A percentile compares a stretch with the other conserved stretches of the same genome.
Evolutionary conservation across 2,113 vertebrate species (phyloP).

Genomic region (Chaetops frenatus): DNA sequence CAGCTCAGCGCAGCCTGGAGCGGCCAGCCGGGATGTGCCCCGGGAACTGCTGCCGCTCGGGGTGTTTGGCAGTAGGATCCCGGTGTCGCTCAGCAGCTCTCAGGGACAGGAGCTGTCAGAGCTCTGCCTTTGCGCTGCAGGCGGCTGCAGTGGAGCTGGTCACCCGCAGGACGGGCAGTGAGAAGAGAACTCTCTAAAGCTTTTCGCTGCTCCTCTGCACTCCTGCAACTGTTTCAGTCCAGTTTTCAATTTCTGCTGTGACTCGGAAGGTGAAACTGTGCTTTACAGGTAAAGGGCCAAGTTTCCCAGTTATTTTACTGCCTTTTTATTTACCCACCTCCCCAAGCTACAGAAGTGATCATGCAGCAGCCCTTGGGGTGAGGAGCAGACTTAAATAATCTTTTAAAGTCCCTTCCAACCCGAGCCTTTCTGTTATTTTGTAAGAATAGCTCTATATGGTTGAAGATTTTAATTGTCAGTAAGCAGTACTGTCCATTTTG

Average conservation of each 20-base stretch:
- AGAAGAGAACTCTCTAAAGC: not conserved
- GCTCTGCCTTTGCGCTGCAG: rapidly evolving
- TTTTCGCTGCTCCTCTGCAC: not conserved
- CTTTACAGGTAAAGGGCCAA: not conserved
- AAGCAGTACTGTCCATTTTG: not conserved
- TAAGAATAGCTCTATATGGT: not conserved
- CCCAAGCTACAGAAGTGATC: not conserved
- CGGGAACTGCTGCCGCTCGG: rapidly evolving
- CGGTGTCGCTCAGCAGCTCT: not conserved
- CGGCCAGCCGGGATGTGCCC: not conserved
- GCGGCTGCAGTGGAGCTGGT: rapidly evolving
- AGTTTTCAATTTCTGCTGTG: rapidly evolving
- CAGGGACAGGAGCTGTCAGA: not conserved
- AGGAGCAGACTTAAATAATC: not conserved
- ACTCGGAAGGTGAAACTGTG: not conserved
- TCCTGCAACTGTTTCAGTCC: not conserved
- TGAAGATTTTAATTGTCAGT: not conserved
- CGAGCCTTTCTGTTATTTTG: not conserved
- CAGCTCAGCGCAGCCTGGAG: rapidly evolving
- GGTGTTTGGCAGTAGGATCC: rapidly evolving
- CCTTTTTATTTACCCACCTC: not conserved
- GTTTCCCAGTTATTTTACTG: not conserved
- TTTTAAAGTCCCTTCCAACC: not conserved
- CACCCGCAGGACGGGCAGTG: not conserved
- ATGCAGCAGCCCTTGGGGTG: not conserved